A percentile compares a stretch with the other conserved stretches of the same genome.
phyloP scores from a whole-genome alignment of 1,140 invertebrate genomes.

The Megalopta genalis region DNA sequence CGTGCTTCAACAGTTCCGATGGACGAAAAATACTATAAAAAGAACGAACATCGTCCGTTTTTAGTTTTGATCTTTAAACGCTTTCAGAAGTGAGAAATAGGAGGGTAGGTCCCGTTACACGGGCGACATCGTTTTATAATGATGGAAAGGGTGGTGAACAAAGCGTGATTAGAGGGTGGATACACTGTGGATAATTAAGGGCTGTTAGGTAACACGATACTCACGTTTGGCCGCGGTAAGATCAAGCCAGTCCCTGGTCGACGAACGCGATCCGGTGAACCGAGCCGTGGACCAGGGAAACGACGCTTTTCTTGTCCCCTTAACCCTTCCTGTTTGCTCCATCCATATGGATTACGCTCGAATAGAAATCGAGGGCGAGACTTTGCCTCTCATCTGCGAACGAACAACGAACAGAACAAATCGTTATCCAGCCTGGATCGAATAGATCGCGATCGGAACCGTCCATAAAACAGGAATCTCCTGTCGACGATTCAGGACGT shows the following conservation, averaged over 20 bases:
- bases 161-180: no score
- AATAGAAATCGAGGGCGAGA: conserved; percentile 16
- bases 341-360: conserved; percentile 48
- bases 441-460: neutral
- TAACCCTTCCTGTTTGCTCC: conserved; percentile 28
- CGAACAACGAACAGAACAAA: conserved; percentile 10
- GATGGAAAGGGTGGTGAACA: no score
- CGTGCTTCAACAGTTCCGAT: no score
- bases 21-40: no score
- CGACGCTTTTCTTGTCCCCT: conserved; percentile 23
- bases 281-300: conserved; percentile 24
- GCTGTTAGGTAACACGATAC: neutral
- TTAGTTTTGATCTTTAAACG: no score
- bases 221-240: conserved; percentile 33
- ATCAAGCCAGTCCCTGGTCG: conserved; percentile 38
- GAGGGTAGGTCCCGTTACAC: no score
- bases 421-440: neutral
- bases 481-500: no score
- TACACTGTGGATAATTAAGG: no score
- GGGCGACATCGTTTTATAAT: no score
- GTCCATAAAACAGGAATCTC: no score
- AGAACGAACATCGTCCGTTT: no score
- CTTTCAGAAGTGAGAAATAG: no score
- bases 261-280: conserved; percentile 47
- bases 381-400: conserved; percentile 42